A percentile compares a stretch with the other conserved stretches of the same genome.
phyloP scores from a whole-genome alignment of 2,888 invertebrate species.

The Synergus japonicus region DNA sequence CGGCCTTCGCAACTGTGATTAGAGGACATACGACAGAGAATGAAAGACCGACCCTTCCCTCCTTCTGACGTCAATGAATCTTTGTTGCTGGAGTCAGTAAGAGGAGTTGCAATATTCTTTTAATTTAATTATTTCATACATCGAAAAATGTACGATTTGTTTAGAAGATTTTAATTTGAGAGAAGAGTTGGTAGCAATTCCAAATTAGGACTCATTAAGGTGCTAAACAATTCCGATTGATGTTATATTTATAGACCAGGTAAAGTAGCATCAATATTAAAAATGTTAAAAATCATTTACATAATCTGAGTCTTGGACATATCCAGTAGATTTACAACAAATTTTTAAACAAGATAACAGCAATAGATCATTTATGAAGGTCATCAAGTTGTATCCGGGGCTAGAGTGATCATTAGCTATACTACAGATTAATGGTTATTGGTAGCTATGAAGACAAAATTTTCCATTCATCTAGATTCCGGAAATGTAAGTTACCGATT shows the following conservation, averaged over 20 bases:
- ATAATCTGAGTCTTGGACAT: no score
- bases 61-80: constrained; percentile 7
- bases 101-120: neutral
- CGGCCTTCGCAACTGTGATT: constrained; percentile 71
- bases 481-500: neutral
- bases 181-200: no score
- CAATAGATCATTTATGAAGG: neutral
- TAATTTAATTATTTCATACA: neutral
- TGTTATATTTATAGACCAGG: no score
- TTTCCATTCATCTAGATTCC: neutral
- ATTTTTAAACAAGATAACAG: neutral
- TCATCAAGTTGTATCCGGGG: neutral
- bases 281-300: no score
- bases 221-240: no score
- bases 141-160: neutral
- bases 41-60: neutral
- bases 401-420: neutral
- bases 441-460: neutral
- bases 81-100: neutral
- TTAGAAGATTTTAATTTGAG: no score
- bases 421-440: neutral
- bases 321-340: neutral
- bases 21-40: constrained; percentile 65
- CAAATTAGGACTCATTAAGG: no score
- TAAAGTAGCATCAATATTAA: no score